Base-by-base conservation (phyloP, 1,140 invertebrate species). In the Scaptomyza montana region DNA sequence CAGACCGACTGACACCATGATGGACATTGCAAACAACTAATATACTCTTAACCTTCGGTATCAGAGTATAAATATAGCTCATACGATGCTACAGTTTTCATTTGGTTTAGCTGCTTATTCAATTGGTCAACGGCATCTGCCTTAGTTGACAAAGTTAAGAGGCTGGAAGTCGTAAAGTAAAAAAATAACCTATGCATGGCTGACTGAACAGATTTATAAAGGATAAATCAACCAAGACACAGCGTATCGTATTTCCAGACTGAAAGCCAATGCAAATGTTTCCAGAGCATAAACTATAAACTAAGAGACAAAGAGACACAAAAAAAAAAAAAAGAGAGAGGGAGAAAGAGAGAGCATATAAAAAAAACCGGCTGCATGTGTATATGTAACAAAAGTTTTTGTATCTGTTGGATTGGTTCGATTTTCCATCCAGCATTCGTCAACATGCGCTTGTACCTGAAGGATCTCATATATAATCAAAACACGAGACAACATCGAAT, bases 361-460 rank as follows among this genome's bases (percentile, higher is more conserved):
- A n/a, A n/a, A 43, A 43, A 43, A 43, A 43, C 39, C 12, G 3
- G 39, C 28, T 50, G 59, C 16, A 41, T 8, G 10, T 33, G 56
- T 43, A 3, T 63, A 5, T 56, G 53, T 63, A 46, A 57, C 47
- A 57, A 12, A 47, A 36, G 43, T 56, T 12, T 68, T 36, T 62
- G 46, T 63, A 63, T 69, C 72, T 69, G 51, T 46, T 63, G 41
- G 45, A 13, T 74, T 36, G 50, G 25, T 51, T 66, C 43, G 21
- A 19, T 46, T 28, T 50, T 50, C 28, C 39, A 9, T 46, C 13
- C 21, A 21, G 80, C 82, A 89, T 89, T 89, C 66, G 80, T 61
- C 61, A 89, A 89, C 77, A 89, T 89, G 84, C 84, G 80, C 80
- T 89, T 72, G 85, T 75, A 61, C 72, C 79, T 61, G 45, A 89